These are phyloP conservation scores for Nicator chloris DNA, from an alignment of 2,113 vertebrate genomes.

Conservation along the genomic window DNA sequence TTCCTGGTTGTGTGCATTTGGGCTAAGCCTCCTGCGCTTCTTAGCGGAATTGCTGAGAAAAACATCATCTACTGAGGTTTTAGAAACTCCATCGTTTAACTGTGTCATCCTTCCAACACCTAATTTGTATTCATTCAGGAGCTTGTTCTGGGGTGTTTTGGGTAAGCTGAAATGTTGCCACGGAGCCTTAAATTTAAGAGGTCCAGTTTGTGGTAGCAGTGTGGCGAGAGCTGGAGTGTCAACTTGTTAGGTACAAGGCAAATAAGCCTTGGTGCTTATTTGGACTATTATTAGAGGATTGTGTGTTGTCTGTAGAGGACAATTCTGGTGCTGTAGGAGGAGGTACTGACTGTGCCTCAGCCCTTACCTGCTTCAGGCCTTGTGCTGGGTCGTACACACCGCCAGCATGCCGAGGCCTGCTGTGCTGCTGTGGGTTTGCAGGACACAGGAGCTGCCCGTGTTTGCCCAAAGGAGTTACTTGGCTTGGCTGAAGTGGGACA, in stretches of 20 bases:
- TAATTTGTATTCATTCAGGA: background rate
- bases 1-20: background rate
- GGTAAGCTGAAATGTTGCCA: background rate
- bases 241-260: background rate
- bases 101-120: background rate
- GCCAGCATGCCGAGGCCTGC: background rate
- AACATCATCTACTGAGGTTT: background rate
- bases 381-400: fast-evolving
- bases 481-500: background rate
- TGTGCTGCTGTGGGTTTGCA: background rate
- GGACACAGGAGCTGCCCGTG: background rate
- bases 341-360: fast-evolving
- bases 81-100: background rate
- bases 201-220: background rate
- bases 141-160: background rate
- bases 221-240: background rate
- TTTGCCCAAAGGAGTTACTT: background rate
- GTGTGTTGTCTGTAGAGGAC: background rate
- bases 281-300: too few relatives aligned
- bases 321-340: background rate
- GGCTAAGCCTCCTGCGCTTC: fast-evolving
- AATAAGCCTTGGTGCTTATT: background rate
- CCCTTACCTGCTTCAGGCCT: fast-evolving
- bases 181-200: background rate
- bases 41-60: background rate